Evolutionary conservation across 2,888 invertebrate genomes (phyloP).

Genomic region (Napeogenes sylphis): DNA sequence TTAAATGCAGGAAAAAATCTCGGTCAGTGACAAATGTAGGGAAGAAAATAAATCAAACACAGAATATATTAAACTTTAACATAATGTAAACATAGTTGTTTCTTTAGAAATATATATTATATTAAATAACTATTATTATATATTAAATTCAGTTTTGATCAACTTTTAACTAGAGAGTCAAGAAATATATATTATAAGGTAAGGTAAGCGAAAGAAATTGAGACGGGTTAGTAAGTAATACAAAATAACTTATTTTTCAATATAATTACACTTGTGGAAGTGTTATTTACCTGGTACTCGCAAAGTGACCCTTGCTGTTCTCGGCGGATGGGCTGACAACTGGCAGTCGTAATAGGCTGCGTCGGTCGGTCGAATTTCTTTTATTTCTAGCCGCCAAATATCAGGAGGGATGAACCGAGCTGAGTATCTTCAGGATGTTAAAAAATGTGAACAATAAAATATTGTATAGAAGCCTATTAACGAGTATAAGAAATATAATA

Average conservation of each 20-base stretch:
- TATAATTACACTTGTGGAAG: neutral
- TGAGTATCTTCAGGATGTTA: conserved; percentile 51
- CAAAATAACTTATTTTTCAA: neutral
- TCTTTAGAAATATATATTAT: no score
- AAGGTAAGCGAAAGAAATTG: no score
- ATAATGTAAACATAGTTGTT: no score
- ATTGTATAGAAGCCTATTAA: no score
- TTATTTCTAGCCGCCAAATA: conserved; percentile 66
- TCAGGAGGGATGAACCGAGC: conserved; percentile 71
- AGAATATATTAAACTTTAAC: no score
- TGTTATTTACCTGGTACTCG: conserved; percentile 59
- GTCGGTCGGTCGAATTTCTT: conserved; percentile 62
- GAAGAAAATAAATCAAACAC: neutral
- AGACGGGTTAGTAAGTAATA: no score
- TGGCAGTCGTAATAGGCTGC: conserved; percentile 71
- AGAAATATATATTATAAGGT: no score
- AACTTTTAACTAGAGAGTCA: no score
- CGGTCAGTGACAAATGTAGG: neutral
- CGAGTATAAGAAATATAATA: no score
- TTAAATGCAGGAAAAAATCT: neutral
- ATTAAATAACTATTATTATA: no score
- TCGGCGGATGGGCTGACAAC: conserved; percentile 67
- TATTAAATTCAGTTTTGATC: no score
- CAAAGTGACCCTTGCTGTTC: conserved; percentile 64
- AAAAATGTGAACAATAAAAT: no score